Evolutionary conservation across 2,113 vertebrate species (phyloP).

Genomic region (Gila orcuttii): DNA sequence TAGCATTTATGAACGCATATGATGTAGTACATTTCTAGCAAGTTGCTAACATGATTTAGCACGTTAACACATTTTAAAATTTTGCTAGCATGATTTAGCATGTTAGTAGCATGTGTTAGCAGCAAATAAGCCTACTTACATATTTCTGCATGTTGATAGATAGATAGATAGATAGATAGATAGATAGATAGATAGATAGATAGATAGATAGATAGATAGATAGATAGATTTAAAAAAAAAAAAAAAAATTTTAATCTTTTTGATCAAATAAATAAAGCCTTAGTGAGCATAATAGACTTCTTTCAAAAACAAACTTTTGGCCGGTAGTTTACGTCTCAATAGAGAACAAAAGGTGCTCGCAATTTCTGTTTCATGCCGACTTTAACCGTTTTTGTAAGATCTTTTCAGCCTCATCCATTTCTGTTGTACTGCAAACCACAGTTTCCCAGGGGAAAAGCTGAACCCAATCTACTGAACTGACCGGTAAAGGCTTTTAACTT

Average conservation of each 20-base stretch:
- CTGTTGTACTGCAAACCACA: neutral
- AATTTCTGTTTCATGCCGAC: neutral
- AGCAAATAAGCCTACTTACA: too few species aligned
- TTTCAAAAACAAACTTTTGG: neutral
- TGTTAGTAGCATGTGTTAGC: too few species aligned
- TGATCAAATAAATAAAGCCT: neutral
- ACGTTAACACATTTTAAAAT: too few species aligned
- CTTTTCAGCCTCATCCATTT: neutral
- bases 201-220: too few species aligned
- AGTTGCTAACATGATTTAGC: too few species aligned
- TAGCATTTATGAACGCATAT: too few species aligned
- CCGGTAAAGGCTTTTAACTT: slow-evolving; percentile 41
- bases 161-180: too few species aligned
- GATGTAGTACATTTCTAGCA: too few species aligned
- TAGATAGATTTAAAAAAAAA: too few species aligned
- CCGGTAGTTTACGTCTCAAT: neutral
- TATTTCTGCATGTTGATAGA: too few species aligned
- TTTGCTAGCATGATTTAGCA: too few species aligned
- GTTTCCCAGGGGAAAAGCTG: slow-evolving; percentile 27
- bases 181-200: too few species aligned
- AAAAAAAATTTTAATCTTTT: neutral
- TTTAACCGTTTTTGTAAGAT: neutral
- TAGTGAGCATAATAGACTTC: neutral
- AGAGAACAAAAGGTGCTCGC: neutral
- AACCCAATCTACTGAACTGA: slow-evolving; percentile 46